A percentile compares a stretch with the other conserved stretches of the same genome.
phyloP scores from a whole-genome alignment of 2,113 vertebrate species.

The Anhinga anhinga region DNA sequence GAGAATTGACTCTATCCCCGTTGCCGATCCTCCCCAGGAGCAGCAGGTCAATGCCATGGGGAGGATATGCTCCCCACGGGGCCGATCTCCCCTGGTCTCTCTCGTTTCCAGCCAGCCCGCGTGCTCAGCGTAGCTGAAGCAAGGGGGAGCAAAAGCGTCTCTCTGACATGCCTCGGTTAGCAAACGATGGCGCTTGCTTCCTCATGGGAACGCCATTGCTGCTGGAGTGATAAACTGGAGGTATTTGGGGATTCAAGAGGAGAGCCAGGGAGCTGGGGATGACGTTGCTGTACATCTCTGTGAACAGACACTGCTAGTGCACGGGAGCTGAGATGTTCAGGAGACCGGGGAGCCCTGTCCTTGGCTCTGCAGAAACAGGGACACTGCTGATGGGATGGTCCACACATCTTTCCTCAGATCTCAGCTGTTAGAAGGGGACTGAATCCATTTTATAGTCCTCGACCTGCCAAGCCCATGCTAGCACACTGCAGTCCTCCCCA shows the following conservation, averaged over 20 bases:
- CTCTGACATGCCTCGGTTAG: not conserved
- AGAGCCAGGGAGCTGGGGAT: not conserved
- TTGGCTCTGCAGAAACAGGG: not conserved
- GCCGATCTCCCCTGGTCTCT: not conserved
- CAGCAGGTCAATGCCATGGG: not conserved
- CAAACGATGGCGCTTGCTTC: not conserved
- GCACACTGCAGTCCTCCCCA: not conserved
- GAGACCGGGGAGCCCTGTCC: not conserved
- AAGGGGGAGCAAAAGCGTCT: not conserved
- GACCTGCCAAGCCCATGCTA: not conserved
- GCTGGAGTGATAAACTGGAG: conserved; percentile 2
- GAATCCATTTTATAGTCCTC: not conserved
- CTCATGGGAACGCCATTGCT: not conserved
- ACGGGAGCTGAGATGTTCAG: not conserved
- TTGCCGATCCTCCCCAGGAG: not conserved
- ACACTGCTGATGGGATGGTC: not conserved
- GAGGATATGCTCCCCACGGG: not conserved
- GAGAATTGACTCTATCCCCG: not conserved
- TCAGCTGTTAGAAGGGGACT: not conserved
- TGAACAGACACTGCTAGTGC: not conserved
- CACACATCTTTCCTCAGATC: not conserved
- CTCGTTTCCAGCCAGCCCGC: not conserved
- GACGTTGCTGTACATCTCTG: not conserved
- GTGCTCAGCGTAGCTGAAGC: not conserved
- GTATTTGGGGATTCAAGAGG: not conserved